These are phyloP conservation scores for Schizothorax lantsangensis DNA, from an alignment of 2,797 vertebrate species.

Conservation along the genomic window DNA sequence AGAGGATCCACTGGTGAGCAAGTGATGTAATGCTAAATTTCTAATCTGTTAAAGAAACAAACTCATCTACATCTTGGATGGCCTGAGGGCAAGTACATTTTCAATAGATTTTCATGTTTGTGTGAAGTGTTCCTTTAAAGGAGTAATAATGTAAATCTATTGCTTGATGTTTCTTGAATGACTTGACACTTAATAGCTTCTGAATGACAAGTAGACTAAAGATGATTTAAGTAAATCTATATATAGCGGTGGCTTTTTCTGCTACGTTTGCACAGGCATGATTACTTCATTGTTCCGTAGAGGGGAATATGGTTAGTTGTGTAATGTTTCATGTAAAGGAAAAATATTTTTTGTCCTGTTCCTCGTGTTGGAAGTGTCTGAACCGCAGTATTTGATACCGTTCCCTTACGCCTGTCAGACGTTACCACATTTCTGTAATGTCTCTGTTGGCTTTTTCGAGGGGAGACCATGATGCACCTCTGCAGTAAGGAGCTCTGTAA, in stretches of 20 bases:
- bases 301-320: constrained; percentile 38
- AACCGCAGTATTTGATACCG: constrained; percentile 31
- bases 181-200: not conserved
- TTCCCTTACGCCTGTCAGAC: constrained; percentile 34
- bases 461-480: constrained; percentile 39
- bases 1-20: not conserved
- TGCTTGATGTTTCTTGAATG: not conserved
- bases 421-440: constrained; percentile 31
- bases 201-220: not conserved
- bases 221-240: not conserved
- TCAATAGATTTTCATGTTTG: not conserved
- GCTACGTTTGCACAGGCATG: constrained; percentile 12
- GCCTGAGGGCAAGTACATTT: not conserved
- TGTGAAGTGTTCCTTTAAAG: not conserved
- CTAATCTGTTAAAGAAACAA: not conserved
- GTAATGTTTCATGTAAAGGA: constrained; percentile 33
- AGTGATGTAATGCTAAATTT: not conserved
- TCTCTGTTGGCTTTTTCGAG: constrained; percentile 19
- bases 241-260: constrained; percentile 8
- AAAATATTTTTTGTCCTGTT: not conserved
- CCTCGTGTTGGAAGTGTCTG: not conserved
- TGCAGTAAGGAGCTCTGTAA: constrained; percentile 46
- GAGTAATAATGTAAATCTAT: not conserved
- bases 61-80: not conserved
- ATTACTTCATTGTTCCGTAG: constrained; percentile 38